These are phyloP conservation scores for Panthera uncia DNA, from an alignment of 2,113 vertebrate species.

Conservation along the genomic window DNA sequence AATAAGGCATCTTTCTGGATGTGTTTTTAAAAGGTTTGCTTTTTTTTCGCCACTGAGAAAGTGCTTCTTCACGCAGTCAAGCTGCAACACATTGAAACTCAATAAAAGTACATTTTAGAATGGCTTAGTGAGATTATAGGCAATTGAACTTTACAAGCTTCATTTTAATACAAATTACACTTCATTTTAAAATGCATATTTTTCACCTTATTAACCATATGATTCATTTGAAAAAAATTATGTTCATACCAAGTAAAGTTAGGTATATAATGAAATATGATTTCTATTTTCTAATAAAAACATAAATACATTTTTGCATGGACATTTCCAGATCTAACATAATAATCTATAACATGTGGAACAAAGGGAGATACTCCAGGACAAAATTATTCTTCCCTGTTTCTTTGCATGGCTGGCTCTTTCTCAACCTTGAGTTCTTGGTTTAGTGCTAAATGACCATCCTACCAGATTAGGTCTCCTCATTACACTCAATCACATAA, in stretches of 20 bases:
- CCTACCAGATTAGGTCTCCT: not conserved
- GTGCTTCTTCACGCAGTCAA: not conserved
- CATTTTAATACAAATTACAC: conserved; percentile 75
- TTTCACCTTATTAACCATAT: conserved; percentile 73
- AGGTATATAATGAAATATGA: conserved; percentile 25
- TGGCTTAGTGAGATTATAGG: conserved; percentile 60
- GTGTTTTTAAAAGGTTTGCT: not conserved
- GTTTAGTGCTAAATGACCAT: not conserved
- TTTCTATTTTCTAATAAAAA: conserved; percentile 30
- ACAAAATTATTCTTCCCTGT: not conserved
- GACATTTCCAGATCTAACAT: not conserved
- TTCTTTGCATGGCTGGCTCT: not conserved
- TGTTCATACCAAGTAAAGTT: conserved; percentile 27
- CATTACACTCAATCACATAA: not conserved
- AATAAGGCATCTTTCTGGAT: not conserved
- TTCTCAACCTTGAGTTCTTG: not conserved
- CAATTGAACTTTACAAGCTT: conserved; percentile 73
- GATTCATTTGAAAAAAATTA: conserved; percentile 43
- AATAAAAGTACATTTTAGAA: conserved; percentile 52
- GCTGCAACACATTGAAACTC: conserved; percentile 23
- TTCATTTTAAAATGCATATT: conserved; percentile 69
- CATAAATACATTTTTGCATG: not conserved
- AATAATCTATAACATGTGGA: not conserved
- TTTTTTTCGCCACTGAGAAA: not conserved
- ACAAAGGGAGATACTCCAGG: not conserved